A percentile compares a stretch with the other conserved stretches of the same genome.
Evolutionary conservation across 2,113 vertebrate species (phyloP).

Genomic region (Acanthochromis polyacanthus): DNA sequence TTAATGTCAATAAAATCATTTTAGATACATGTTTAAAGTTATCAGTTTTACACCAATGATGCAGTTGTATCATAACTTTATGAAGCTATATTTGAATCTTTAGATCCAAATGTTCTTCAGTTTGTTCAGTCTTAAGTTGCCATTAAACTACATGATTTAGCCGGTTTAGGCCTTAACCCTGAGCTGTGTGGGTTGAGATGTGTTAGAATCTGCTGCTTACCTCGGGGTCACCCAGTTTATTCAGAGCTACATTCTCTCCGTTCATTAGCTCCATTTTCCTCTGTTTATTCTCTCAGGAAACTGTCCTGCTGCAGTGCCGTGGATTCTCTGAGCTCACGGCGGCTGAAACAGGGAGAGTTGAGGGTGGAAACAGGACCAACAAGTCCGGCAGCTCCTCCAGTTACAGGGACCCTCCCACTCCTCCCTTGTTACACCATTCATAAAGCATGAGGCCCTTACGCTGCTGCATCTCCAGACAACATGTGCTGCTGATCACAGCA

Average conservation of each 20-base stretch:
- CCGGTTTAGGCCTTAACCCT: neutral
- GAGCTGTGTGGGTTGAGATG: too few species aligned
- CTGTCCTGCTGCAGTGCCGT: neutral
- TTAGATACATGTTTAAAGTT: too few species aligned
- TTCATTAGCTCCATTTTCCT: slow-evolving; percentile 26
- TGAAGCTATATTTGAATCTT: too few species aligned
- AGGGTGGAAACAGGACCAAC: slow-evolving; percentile 23
- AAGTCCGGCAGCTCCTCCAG: slow-evolving; percentile 26
- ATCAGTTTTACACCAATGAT: too few species aligned
- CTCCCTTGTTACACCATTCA: neutral
- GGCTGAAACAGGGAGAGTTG: neutral
- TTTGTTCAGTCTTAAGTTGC: too few species aligned
- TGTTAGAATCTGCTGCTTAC: slow-evolving; percentile 29
- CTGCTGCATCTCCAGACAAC: too few species aligned
- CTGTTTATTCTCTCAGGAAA: neutral
- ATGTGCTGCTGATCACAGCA: too few species aligned
- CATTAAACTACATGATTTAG: too few species aligned
- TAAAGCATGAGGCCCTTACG: too few species aligned
- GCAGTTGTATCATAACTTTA: too few species aligned
- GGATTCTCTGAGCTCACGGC: neutral
- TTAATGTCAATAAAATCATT: too few species aligned
- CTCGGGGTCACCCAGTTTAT: slow-evolving; percentile 47
- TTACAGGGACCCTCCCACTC: neutral
- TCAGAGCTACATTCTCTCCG: slow-evolving; percentile 33
- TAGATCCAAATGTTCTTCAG: too few species aligned